These are phyloP conservation scores for Urocitellus parryii DNA, from an alignment of 2,113 vertebrate species.

Conservation along the genomic window DNA sequence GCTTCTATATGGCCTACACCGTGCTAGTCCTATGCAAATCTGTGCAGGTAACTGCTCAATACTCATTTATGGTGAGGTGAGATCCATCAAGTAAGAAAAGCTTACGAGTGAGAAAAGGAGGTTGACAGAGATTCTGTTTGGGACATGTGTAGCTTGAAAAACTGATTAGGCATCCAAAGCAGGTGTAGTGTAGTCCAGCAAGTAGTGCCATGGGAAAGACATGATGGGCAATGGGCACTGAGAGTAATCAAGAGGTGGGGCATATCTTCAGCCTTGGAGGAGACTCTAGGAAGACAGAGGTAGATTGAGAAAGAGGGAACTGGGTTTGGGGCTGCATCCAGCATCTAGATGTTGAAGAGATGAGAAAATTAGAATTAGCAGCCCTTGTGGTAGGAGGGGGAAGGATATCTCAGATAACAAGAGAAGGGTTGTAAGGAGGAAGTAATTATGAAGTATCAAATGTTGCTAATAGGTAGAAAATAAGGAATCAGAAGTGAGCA, in stretches of 20 bases:
- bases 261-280: background rate
- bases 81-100: background rate
- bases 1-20: accelerated
- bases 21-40: background rate
- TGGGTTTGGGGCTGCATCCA: background rate
- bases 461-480: background rate
- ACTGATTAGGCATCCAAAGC: background rate
- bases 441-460: background rate
- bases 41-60: background rate
- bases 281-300: background rate
- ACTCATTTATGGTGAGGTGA: background rate
- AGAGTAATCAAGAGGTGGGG: background rate
- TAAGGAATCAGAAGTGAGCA: background rate
- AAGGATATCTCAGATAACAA: background rate
- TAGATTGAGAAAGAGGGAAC: background rate
- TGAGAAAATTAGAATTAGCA: background rate
- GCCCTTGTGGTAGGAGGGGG: background rate
- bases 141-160: background rate
- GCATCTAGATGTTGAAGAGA: background rate
- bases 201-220: background rate
- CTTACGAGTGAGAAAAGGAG: background rate
- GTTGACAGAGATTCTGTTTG: background rate
- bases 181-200: background rate
- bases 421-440: background rate
- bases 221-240: background rate